Evolutionary conservation across 1,140 invertebrate genomes (phyloP).

Genomic region (Macrotrachela quadricornifera): DNA sequence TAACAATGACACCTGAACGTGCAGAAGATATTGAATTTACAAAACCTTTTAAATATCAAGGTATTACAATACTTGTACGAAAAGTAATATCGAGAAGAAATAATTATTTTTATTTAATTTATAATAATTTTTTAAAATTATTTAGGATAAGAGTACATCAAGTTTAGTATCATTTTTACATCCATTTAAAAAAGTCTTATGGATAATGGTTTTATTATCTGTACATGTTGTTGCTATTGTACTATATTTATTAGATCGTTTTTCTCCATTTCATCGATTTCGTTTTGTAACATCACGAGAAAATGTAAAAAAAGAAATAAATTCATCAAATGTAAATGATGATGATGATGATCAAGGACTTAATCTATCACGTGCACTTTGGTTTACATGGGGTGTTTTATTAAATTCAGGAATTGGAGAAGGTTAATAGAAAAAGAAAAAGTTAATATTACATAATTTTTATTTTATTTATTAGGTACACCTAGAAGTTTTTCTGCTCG

Average conservation of each 20-base stretch:
- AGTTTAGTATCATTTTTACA: slow-evolving; percentile 93
- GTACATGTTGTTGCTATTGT: slow-evolving; percentile 91
- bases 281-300: too few relatives aligned
- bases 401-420: slow-evolving; percentile 96
- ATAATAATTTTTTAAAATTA: slow-evolving; percentile 8
- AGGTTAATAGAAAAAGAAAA: slow-evolving; percentile 37
- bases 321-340: slow-evolving; percentile 55
- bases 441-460: background rate
- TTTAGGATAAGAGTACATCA: slow-evolving; percentile 70
- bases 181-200: slow-evolving; percentile 90
- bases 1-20: slow-evolving; percentile 91
- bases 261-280: background rate
- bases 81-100: slow-evolving; percentile 42
- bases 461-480: slow-evolving; percentile 43
- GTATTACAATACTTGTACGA: slow-evolving; percentile 84
- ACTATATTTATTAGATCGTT: slow-evolving; percentile 65
- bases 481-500: slow-evolving; percentile 88
- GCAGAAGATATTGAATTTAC: slow-evolving; percentile 94
- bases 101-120: too few relatives aligned
- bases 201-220: slow-evolving; percentile 91
- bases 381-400: slow-evolving; percentile 98
- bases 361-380: slow-evolving; percentile 89
- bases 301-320: too few relatives aligned
- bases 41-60: slow-evolving; percentile 96
- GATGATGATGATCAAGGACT: slow-evolving; percentile 49